Evolutionary conservation across 2,888 invertebrate genomes (phyloP).

Genomic region (Syrista parreyssii): DNA sequence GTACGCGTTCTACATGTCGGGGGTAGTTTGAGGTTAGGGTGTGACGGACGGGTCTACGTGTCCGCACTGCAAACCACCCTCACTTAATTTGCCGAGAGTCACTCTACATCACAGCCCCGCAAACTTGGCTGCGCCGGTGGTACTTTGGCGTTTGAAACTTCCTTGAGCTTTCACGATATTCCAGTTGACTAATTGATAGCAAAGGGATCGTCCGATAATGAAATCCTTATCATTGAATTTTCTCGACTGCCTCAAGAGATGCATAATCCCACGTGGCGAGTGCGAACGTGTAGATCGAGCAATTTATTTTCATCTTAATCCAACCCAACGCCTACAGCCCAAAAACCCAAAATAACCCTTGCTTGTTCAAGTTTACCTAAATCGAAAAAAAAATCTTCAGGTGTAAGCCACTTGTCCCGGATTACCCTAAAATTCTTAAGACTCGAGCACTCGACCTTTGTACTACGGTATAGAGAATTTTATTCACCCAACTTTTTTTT

Average conservation of each 20-base stretch:
- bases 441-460: neutral
- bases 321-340: neutral
- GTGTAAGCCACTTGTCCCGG: neutral
- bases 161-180: neutral
- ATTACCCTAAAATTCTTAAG: neutral
- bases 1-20: conserved; percentile 8
- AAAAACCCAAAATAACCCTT: neutral
- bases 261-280: neutral
- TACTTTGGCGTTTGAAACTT: neutral
- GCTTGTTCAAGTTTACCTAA: neutral
- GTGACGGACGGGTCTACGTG: conserved; percentile 53
- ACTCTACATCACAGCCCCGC: conserved; percentile 40
- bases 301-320: neutral
- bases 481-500: neutral
- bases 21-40: conserved; percentile 37
- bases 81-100: conserved; percentile 53
- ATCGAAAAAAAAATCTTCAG: neutral
- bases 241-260: neutral
- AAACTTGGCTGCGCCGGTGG: neutral
- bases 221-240: neutral
- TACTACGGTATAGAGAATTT: neutral
- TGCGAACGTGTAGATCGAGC: neutral
- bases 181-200: neutral
- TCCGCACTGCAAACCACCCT: conserved; percentile 50
- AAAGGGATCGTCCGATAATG: neutral